Conservation (phyloP, 1,140 invertebrate genomes). For the Lordiphosa mommai region DNA sequence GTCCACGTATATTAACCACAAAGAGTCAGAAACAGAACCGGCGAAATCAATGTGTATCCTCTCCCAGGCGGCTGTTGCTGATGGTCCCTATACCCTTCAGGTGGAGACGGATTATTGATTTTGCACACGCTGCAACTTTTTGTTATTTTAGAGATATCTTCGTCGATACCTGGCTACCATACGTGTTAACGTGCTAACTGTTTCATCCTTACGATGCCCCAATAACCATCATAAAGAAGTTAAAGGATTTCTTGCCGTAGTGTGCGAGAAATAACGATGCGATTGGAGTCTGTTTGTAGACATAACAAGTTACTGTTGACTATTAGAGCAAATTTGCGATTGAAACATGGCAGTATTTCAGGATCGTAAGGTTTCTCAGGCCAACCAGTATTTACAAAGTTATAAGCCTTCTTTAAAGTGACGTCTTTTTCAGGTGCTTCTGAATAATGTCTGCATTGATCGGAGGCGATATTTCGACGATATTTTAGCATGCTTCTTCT, state of each 20-base stretch:
- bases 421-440: constrained; percentile 3
- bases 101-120: background rate
- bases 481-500: constrained; percentile 16
- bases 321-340: constrained; percentile 4
- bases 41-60: constrained; percentile 7
- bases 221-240: constrained; percentile 79
- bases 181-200: constrained; percentile 79
- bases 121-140: constrained; percentile 14
- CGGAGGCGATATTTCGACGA: constrained; percentile 17
- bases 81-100: constrained; percentile 3
- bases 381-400: constrained; percentile 15
- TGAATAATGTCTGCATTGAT: constrained; percentile 13
- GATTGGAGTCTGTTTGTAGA: constrained; percentile 16
- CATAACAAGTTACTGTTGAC: constrained; percentile 3
- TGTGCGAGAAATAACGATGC: constrained; percentile 47
- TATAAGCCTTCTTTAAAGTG: no score
- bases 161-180: constrained; percentile 80
- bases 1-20: constrained; percentile 22
- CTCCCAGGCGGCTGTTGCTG: constrained; percentile 2
- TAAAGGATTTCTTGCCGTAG: constrained; percentile 45
- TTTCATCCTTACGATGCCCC: constrained; percentile 81
- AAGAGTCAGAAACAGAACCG: no score
- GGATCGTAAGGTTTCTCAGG: no score
- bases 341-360: constrained; percentile 13
- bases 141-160: constrained; percentile 69